Evolutionary conservation across 2,797 vertebrate genomes (phyloP).

Genomic region (Allochrocebus solatus): DNA sequence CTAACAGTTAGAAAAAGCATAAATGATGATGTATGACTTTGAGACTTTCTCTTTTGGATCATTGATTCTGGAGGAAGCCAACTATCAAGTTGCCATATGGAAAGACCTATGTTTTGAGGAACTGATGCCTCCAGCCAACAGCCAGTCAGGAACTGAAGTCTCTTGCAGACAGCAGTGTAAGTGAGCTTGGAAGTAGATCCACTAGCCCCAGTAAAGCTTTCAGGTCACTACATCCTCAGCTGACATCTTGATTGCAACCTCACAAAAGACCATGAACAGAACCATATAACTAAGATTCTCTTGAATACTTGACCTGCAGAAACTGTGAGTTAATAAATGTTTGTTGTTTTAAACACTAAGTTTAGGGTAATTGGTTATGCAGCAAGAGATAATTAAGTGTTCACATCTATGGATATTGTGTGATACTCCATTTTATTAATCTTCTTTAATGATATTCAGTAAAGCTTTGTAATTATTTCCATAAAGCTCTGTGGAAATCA

Average conservation of each 20-base stretch:
- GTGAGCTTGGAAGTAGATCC: neutral
- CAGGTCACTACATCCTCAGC: neutral
- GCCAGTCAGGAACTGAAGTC: neutral
- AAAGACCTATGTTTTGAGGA: neutral
- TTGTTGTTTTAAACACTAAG: neutral
- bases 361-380: neutral
- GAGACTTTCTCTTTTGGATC: neutral
- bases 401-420: neutral
- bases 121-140: neutral
- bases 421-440: neutral
- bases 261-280: neutral
- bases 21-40: neutral
- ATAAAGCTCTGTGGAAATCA: neutral
- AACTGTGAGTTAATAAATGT: neutral
- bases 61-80: neutral
- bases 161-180: neutral
- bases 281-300: neutral
- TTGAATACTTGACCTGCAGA: neutral
- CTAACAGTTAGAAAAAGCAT: neutral
- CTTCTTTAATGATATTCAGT: neutral
- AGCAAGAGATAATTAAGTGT: neutral
- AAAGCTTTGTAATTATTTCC: constrained; percentile 8
- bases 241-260: neutral
- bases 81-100: neutral
- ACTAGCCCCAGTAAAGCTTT: neutral